phyloP scores from a whole-genome alignment of 2,888 invertebrate genomes.

The Phasia obesa region DNA sequence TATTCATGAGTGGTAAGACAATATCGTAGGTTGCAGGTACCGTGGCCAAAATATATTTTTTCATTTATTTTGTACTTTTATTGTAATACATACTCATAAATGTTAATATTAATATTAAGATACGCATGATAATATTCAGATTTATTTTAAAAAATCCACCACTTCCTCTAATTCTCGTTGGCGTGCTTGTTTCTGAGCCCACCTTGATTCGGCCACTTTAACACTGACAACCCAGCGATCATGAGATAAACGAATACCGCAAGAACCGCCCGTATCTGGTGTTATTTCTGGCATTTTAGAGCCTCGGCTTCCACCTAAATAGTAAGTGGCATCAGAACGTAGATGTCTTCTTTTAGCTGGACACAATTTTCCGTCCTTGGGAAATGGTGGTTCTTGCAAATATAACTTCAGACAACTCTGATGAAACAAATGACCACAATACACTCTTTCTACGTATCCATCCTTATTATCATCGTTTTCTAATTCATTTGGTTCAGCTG shows the following conservation, averaged over 20 bases:
- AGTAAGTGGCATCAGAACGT: constrained; percentile 80
- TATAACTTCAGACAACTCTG: constrained; percentile 86
- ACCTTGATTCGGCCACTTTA: constrained; percentile 87
- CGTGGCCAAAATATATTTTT: neutral
- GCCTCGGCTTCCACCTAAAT: constrained; percentile 73
- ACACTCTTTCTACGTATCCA: constrained; percentile 87
- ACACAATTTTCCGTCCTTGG: constrained; percentile 88
- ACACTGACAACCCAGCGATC: constrained; percentile 89
- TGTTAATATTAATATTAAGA: neutral
- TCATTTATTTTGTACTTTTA: constrained; percentile 13
- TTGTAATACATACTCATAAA: neutral
- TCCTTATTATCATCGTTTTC: constrained; percentile 85
- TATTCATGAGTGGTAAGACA: too few relatives aligned
- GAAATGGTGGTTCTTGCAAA: constrained; percentile 89
- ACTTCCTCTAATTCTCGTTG: constrained; percentile 89
- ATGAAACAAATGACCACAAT: constrained; percentile 89
- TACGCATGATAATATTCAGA: neutral
- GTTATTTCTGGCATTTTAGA: constrained; percentile 56
- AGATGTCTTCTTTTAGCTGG: constrained; percentile 82
- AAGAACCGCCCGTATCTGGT: constrained; percentile 78
- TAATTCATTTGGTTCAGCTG: constrained; percentile 83
- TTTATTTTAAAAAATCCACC: constrained; percentile 86
- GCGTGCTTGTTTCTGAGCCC: constrained; percentile 90
- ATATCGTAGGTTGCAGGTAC: too few relatives aligned
- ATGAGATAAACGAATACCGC: constrained; percentile 87